phyloP scores from a whole-genome alignment of 2,797 vertebrate species.

The Coranthus polyacanthus region DNA sequence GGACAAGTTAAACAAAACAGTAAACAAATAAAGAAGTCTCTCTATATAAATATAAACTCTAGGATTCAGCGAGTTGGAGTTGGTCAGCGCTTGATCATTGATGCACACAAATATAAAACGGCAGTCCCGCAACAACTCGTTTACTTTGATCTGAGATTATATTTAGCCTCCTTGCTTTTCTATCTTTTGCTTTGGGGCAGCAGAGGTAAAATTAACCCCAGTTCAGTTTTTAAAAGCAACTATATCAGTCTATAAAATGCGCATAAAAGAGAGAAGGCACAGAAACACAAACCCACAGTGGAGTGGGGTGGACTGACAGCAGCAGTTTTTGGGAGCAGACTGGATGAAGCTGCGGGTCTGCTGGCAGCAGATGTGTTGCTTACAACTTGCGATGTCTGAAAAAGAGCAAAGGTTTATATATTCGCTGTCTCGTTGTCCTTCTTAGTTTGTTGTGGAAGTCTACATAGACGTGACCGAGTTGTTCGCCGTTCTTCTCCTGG shows the following conservation, averaged over 20 bases:
- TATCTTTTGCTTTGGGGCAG: slow-evolving; percentile 34
- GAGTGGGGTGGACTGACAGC: slow-evolving; percentile 73
- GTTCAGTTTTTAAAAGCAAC: slow-evolving; percentile 67
- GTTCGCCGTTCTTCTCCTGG: slow-evolving; percentile 21
- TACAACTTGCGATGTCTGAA: slow-evolving; percentile 45
- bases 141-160: slow-evolving; percentile 41
- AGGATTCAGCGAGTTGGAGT: slow-evolving; percentile 57
- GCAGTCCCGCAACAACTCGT: slow-evolving; percentile 59
- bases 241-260: slow-evolving; percentile 75
- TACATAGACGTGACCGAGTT: slow-evolving; percentile 19
- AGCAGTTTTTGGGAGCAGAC: slow-evolving; percentile 63
- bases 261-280: slow-evolving; percentile 87
- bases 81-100: slow-evolving; percentile 63
- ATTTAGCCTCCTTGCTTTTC: slow-evolving; percentile 38
- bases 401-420: slow-evolving; percentile 46
- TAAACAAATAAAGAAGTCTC: slow-evolving; percentile 77
- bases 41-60: slow-evolving; percentile 86
- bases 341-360: slow-evolving; percentile 64
- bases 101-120: slow-evolving; percentile 75
- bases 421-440: slow-evolving; percentile 37
- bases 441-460: slow-evolving; percentile 36
- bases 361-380: slow-evolving; percentile 63
- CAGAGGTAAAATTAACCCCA: slow-evolving; percentile 56
- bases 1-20: slow-evolving; percentile 61
- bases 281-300: slow-evolving; percentile 82